Evolutionary conservation across 2,797 vertebrate genomes (phyloP).

Genomic region (Euthynnus affinis): DNA sequence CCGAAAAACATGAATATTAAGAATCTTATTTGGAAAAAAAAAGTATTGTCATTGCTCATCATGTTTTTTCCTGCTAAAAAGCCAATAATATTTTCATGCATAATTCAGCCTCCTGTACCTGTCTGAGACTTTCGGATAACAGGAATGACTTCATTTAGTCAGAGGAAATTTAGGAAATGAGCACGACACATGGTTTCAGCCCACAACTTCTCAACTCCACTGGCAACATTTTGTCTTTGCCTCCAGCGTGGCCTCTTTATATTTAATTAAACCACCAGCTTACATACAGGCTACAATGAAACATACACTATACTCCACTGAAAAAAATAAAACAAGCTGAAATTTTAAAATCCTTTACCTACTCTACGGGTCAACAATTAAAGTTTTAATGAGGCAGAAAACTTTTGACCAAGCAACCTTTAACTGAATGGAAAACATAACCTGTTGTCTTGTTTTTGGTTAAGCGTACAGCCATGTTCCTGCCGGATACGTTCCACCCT

Average conservation of each 20-base stretch:
- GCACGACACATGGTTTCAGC: conserved; percentile 45
- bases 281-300: conserved; percentile 28
- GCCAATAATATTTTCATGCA: conserved; percentile 22
- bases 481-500: conserved; percentile 43
- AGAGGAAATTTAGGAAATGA: conserved; percentile 67
- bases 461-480: conserved; percentile 39
- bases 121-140: conserved; percentile 25
- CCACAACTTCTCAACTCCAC: conserved; percentile 32
- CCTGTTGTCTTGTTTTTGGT: conserved; percentile 49
- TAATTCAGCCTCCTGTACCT: conserved; percentile 24
- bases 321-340: conserved; percentile 14
- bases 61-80: conserved; percentile 2
- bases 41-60: neutral
- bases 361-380: neutral
- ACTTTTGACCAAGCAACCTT: neutral
- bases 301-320: conserved; percentile 13
- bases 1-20: neutral
- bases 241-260: conserved; percentile 43
- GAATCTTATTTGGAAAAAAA: neutral
- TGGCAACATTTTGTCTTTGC: conserved; percentile 41
- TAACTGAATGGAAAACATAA: conserved; percentile 29
- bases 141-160: conserved; percentile 58
- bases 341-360: conserved; percentile 12
- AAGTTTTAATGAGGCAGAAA: conserved; percentile 7
- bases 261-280: conserved; percentile 48